Base-by-base conservation (phyloP, 2,888 invertebrate genomes). In the Germaria angustata region DNA sequence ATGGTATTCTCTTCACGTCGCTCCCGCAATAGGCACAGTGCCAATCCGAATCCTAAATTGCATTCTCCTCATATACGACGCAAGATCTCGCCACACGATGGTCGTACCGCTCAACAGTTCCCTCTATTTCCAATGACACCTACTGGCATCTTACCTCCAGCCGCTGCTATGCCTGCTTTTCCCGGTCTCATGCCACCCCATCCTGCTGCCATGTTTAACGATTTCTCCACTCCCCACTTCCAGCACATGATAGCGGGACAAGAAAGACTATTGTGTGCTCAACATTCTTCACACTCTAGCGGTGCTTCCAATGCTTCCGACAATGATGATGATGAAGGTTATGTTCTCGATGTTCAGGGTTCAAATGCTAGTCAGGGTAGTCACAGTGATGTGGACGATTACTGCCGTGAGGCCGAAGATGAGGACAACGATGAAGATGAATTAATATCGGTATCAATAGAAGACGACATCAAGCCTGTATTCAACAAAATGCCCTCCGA, bases 1-100 rank as follows among this genome's bases (percentile, higher is more conserved):
- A 98, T 98, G 97, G 97, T 98, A 95, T 99, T 99, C 92, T 98
- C 98, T 92, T 98, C 98, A 80, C 93, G 98, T 75, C 94, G 99
- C 78, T 98, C 97, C 84, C 93, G 99, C 71, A 99, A 99, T 90
- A 94, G 99, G 28, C 99, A 99, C 92, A 97, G 97, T 92, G 98
- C 98, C 68, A 99, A 99, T 91, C 98, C 98, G 1, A 99, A 99
- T 91, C 98, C 98, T 0, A 99, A 98, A 92, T 92, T 99, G 68
- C 98, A 99, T 92, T 97, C 98, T 86, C 97, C 98, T n/a, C 97
- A 98, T 90, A 93, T 97, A 85, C 93, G 98, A 71, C 93, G 98
- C 85, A 98, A 98, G 92, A 97, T 97, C 85, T 97, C 97, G 11
- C 97, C 97, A 6, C 97, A 97, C 89, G 97, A 97, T 90, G 97